A percentile compares a stretch with the other conserved stretches of the same genome.
Conservation (phyloP, 2,113 vertebrate genomes). For the Trematomus loennbergii region DNA sequence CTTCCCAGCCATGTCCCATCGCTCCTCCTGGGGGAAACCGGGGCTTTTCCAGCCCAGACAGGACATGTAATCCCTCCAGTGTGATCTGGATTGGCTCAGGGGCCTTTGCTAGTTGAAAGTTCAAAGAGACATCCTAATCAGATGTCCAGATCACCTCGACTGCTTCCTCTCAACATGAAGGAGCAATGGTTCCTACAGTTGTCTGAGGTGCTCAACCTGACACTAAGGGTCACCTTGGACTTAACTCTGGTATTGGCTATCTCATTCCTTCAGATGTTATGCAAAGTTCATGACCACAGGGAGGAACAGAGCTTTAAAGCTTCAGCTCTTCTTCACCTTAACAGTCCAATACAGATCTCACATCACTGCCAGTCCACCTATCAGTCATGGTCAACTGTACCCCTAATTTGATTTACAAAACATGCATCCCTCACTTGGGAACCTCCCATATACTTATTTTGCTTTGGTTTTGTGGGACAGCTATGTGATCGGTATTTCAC, state of each 20-base stretch:
- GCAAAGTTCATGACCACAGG: background rate
- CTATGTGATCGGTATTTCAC: background rate
- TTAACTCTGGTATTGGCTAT: background rate
- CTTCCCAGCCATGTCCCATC: slow-evolving; percentile 14
- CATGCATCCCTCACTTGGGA: too few relatives aligned
- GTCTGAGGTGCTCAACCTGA: background rate
- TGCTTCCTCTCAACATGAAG: background rate
- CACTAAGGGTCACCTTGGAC: background rate
- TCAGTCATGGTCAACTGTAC: background rate
- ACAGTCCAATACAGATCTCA: background rate
- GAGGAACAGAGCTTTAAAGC: background rate
- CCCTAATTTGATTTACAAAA: background rate
- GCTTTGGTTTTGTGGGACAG: too few relatives aligned
- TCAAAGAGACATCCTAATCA: slow-evolving; percentile 56
- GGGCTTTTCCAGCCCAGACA: slow-evolving; percentile 47
- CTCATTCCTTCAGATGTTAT: background rate
- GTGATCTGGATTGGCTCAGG: slow-evolving; percentile 23
- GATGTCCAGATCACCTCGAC: slow-evolving; percentile 5
- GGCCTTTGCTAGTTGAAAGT: slow-evolving; percentile 47
- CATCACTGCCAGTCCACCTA: background rate
- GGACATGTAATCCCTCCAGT: slow-evolving; percentile 55
- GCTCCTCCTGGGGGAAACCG: slow-evolving; percentile 40
- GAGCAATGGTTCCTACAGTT: background rate
- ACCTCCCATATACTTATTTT: too few relatives aligned
- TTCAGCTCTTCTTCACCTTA: background rate